These are phyloP conservation scores for Drosophila anomelani DNA, from an alignment of 2,888 invertebrate genomes.

Conservation along the genomic window DNA sequence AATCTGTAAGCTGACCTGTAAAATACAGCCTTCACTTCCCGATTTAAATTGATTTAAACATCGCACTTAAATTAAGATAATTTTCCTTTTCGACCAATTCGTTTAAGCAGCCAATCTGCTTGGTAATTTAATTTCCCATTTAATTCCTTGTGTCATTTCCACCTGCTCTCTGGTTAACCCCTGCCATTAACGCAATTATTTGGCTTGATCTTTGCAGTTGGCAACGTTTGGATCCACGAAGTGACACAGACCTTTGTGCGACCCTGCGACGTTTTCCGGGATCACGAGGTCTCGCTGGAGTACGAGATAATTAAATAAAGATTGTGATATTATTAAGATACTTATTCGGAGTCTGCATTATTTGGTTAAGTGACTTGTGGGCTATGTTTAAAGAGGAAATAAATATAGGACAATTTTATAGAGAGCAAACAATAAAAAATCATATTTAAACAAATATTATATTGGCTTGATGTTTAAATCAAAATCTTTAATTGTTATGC, in stretches of 20 bases:
- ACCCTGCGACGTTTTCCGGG: constrained; percentile 85
- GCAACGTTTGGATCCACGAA: constrained; percentile 96
- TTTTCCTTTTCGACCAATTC: background rate
- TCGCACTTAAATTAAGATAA: background rate
- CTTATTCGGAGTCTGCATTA: constrained; percentile 14
- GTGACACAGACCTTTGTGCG: constrained; percentile 91
- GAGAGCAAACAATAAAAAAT: too few relatives aligned
- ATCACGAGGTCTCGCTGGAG: constrained; percentile 74
- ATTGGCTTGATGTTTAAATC: too few relatives aligned
- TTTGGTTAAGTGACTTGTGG: background rate
- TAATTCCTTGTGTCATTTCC: background rate
- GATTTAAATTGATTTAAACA: background rate
- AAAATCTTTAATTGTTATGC: too few relatives aligned
- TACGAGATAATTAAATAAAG: constrained; percentile 74
- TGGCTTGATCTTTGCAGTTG: constrained; percentile 85
- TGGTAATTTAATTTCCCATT: constrained; percentile 8
- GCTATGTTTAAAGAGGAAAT: background rate
- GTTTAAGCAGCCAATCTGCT: background rate
- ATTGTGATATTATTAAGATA: constrained; percentile 39
- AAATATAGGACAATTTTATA: background rate
- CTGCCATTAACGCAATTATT: constrained; percentile 22
- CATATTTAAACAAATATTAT: too few relatives aligned
- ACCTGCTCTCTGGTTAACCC: constrained; percentile 13
- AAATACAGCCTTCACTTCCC: background rate
- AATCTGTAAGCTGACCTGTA: background rate